These are phyloP conservation scores for Drosophila biarmipes DNA, from an alignment of 1,140 invertebrate species.

Conservation along the genomic window DNA sequence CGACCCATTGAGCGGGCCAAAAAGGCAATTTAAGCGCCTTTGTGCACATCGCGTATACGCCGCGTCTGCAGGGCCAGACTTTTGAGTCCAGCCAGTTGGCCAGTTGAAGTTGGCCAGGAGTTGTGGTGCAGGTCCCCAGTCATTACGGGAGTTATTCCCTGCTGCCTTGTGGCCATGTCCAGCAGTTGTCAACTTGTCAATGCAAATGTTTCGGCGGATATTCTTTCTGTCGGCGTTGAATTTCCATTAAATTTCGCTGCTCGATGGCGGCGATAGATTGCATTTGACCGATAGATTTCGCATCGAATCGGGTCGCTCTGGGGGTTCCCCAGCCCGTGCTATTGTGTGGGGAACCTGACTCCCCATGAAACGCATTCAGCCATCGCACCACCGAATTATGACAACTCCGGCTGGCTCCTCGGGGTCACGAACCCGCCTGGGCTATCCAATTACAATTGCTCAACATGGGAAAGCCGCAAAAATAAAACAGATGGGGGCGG, in stretches of 20 bases:
- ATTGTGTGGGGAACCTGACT: conserved; percentile 11
- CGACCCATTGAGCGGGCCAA: conserved; percentile 58
- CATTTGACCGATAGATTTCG: conserved; percentile 45
- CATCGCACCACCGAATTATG: conserved; percentile 22
- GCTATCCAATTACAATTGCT: conserved; percentile 64
- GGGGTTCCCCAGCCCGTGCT: conserved; percentile 5
- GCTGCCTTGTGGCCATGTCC: conserved; percentile 28
- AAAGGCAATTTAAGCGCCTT: conserved; percentile 72
- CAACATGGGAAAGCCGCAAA: conserved; percentile 43
- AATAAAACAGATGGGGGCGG: neutral
- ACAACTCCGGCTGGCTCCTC: conserved; percentile 31
- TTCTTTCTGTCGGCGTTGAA: conserved; percentile 52
- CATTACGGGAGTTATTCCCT: conserved; percentile 75
- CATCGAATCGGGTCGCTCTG: conserved; percentile 7
- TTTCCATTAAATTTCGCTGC: conserved; percentile 42
- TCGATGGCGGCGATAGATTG: conserved; percentile 18
- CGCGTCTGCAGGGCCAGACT: conserved; percentile 29
- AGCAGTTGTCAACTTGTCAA: conserved; percentile 75
- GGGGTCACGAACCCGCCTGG: conserved; percentile 34
- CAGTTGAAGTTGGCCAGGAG: neutral
- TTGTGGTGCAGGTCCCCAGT: conserved; percentile 41
- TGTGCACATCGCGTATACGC: conserved; percentile 68
- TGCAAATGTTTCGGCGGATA: conserved; percentile 61
- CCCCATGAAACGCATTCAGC: conserved; percentile 20
- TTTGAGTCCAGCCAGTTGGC: conserved; percentile 6